phyloP scores from a whole-genome alignment of 1,140 invertebrate species.

The Arctopsyche grandis region DNA sequence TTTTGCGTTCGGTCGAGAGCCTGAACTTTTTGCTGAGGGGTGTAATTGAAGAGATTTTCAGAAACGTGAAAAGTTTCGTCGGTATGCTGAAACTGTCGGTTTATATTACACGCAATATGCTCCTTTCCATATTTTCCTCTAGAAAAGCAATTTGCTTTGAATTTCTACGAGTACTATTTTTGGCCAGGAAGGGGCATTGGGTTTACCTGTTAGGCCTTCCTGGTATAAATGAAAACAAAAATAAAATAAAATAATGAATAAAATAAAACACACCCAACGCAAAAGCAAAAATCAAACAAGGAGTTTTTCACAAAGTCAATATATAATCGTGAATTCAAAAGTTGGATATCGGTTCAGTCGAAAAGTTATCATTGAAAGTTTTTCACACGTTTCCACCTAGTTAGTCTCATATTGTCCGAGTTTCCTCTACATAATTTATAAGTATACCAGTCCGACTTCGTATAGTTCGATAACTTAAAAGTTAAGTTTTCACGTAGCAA shows the following conservation, averaged over 20 bases:
- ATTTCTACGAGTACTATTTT: too few relatives aligned
- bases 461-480: constrained; percentile 38
- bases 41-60: not conserved
- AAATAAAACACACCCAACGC: too few relatives aligned
- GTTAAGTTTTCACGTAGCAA: constrained; percentile 32
- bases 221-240: too few relatives aligned
- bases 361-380: constrained; percentile 18
- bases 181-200: too few relatives aligned
- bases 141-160: too few relatives aligned
- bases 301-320: too few relatives aligned
- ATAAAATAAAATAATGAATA: too few relatives aligned
- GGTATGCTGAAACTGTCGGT: not conserved
- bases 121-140: too few relatives aligned
- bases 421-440: constrained; percentile 43
- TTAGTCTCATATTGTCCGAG: constrained; percentile 43
- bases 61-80: not conserved
- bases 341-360: constrained; percentile 4
- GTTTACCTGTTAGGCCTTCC: too few relatives aligned
- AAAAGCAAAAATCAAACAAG: too few relatives aligned
- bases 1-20: too few relatives aligned
- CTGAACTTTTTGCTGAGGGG: too few relatives aligned
- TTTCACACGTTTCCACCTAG: constrained; percentile 40
- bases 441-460: constrained; percentile 16
- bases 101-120: not conserved
- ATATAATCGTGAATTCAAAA: not conserved